These are phyloP conservation scores for Enteromius viviparus DNA, from an alignment of 2,797 vertebrate species.

Conservation along the genomic window DNA sequence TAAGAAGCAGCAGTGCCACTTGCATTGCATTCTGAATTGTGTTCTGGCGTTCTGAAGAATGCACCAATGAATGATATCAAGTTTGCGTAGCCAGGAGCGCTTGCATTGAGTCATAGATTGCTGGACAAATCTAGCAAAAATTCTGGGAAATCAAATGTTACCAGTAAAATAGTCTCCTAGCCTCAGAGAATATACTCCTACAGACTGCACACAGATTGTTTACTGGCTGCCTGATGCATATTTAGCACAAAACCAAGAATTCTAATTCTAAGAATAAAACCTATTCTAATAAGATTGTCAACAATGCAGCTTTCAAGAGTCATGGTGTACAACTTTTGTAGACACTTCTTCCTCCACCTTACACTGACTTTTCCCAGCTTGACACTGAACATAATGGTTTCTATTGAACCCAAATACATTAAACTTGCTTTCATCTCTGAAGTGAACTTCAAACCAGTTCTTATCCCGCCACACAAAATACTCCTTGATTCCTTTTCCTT, in stretches of 20 bases:
- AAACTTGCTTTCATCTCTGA: not conserved
- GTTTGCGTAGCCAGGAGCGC: not conserved
- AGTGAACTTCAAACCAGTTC: not conserved
- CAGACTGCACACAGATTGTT: not conserved
- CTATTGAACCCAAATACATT: not conserved
- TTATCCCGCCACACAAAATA: not conserved
- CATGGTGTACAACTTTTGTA: not conserved
- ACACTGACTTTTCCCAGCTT: not conserved
- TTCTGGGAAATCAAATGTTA: constrained; percentile 4
- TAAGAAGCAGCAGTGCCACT: not conserved
- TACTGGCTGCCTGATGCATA: not conserved
- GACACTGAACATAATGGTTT: not conserved
- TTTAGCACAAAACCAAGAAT: not conserved
- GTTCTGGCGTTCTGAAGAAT: constrained; percentile 1
- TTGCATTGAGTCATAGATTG: not conserved
- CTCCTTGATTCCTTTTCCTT: not conserved
- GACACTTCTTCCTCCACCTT: not conserved
- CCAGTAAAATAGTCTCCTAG: not conserved
- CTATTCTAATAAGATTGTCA: not conserved
- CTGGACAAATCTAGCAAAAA: not conserved
- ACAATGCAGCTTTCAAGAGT: not conserved
- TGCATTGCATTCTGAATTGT: not conserved
- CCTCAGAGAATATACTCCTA: not conserved
- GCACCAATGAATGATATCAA: constrained; percentile 2
- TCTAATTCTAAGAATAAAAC: too few species aligned